Base-by-base conservation (phyloP, 1,140 invertebrate genomes). In the Diachasma alloeum region DNA sequence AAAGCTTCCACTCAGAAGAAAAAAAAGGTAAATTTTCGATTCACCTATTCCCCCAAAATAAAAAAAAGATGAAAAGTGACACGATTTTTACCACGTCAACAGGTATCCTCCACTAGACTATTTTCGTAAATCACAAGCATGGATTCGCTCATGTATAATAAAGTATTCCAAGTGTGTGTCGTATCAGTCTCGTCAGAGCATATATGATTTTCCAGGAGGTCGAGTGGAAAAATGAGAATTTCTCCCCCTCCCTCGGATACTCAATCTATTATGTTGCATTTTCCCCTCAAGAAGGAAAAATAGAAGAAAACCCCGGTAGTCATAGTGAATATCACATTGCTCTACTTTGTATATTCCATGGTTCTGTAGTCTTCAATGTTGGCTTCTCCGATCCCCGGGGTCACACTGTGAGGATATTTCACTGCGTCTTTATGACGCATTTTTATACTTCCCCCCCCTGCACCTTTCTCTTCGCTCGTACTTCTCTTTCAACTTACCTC, bases 141-240 rank as follows among this genome's bases (percentile, higher is more conserved):
- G 19, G 24, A 63, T 24, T 63, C 19, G 24, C 24, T 63, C 59
- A 63, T 63, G 59, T 63, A 63, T 63, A 63, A 63, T 63, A 63
- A 24, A 63, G 59, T 63, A 63, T 63, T 63, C 24, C 19, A 26
- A 63, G 59, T 63, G 59, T 63, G 59, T 63, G 59, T 63, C 36
- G 31, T 68, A 68, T 68, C 31, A 68, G 66, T 68, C 26, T 68
- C 31, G 66, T 68, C 66, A 37, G 66, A 9, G 59, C 59, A 31
- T 37, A 19, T 39, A 37, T 82, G 83, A 85, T 86, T 83, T 83
- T 84, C 83, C 80, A 70, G 75, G 78, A 86, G 83, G 82, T 84
- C 84, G 82, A 86, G 82, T 81, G 81, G 83, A 86, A 86, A 83
- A 85, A 86, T 86, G 83, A 85, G 85, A 85, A 86, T 86, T 86